phyloP scores from a whole-genome alignment of 2,888 invertebrate genomes.

The Azorinus chamasolen region DNA sequence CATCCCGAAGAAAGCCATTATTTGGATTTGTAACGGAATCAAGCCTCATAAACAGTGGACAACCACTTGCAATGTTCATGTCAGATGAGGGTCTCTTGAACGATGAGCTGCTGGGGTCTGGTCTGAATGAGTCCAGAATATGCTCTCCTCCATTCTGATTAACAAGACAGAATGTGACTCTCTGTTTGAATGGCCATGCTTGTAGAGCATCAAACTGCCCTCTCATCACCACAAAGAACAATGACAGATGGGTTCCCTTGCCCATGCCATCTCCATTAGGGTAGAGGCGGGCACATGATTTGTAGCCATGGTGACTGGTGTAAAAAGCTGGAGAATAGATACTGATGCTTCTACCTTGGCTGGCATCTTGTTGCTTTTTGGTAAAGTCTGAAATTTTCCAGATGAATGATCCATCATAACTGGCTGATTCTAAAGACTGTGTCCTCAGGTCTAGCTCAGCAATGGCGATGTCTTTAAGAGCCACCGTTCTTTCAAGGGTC shows the following conservation, averaged over 20 bases:
- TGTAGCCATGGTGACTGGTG: constrained; percentile 82
- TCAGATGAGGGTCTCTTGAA: constrained; percentile 84
- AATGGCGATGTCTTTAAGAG: constrained; percentile 71
- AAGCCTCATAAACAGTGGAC: constrained; percentile 83
- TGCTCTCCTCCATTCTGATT: constrained; percentile 84
- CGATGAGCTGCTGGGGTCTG: constrained; percentile 83
- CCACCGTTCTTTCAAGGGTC: constrained; percentile 62
- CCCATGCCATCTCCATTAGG: constrained; percentile 85
- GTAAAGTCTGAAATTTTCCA: constrained; percentile 84
- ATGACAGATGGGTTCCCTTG: constrained; percentile 82
- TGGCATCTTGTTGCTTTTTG: constrained; percentile 79
- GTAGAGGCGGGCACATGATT: constrained; percentile 83
- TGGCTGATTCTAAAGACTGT: constrained; percentile 76
- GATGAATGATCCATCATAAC: constrained; percentile 83
- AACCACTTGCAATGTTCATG: constrained; percentile 86
- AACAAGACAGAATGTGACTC: constrained; percentile 84
- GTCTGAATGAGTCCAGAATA: constrained; percentile 84
- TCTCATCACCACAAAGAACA: constrained; percentile 85
- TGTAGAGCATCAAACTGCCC: constrained; percentile 83
- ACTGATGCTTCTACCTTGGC: constrained; percentile 78
- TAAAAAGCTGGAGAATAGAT: constrained; percentile 84
- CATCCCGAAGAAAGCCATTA: constrained; percentile 56
- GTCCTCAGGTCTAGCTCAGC: constrained; percentile 77
- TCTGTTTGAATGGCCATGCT: constrained; percentile 83
- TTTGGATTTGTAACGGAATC: constrained; percentile 58